A percentile compares a stretch with the other conserved stretches of the same genome.
These are phyloP conservation scores for Drosophila watanabei DNA, from an alignment of 1,140 invertebrate species.

Conservation along the genomic window DNA sequence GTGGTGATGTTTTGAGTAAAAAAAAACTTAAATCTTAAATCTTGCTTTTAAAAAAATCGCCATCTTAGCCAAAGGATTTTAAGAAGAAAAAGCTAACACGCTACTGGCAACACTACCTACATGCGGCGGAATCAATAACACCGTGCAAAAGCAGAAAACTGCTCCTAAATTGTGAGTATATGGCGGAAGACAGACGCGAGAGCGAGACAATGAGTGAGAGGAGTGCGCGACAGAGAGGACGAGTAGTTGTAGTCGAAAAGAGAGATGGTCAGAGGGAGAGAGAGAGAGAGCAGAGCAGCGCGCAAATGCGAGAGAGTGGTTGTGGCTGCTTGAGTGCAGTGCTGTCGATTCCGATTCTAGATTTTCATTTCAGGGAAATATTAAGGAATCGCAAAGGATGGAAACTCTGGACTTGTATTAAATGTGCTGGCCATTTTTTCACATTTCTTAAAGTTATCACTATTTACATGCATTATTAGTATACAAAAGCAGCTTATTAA, in stretches of 20 bases:
- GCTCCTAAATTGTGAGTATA: conserved; percentile 25
- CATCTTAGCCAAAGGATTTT: neutral
- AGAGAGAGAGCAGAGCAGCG: neutral
- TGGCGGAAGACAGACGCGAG: conserved; percentile 7
- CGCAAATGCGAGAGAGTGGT: conserved; percentile 9
- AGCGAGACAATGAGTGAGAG: conserved; percentile 14
- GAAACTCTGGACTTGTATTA: neutral
- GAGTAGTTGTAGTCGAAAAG: neutral
- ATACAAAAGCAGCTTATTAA: neutral
- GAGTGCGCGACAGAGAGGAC: conserved; percentile 2
- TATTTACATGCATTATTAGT: neutral
- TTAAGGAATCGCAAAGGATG: neutral
- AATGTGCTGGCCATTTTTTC: neutral
- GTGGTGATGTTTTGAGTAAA: neutral
- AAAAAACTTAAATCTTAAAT: neutral
- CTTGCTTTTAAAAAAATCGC: neutral
- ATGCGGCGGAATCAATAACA: conserved; percentile 13
- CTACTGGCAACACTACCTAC: neutral
- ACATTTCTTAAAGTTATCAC: neutral
- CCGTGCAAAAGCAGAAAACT: conserved; percentile 13
- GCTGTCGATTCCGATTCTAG: neutral
- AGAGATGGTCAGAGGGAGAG: conserved; percentile 5
- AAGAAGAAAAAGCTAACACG: neutral
- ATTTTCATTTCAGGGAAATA: neutral
- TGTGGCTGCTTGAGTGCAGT: neutral